phyloP scores from a whole-genome alignment of 35 echinoderm and acorn worm genomes.

The Heliocidaris erythrogramma region DNA sequence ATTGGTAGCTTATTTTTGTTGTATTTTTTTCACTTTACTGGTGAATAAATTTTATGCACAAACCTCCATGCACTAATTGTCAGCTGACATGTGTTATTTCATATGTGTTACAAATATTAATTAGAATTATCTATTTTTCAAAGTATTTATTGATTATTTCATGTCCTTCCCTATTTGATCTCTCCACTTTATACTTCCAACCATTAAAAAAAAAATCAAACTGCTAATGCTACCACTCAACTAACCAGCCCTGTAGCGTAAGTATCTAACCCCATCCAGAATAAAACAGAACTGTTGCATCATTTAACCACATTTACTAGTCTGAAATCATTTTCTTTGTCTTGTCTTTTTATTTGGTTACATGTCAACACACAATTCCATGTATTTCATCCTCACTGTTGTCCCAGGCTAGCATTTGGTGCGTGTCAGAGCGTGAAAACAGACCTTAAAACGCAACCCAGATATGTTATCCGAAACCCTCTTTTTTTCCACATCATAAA shows the following conservation, averaged over 20 bases:
- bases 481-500: background rate
- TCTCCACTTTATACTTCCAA: background rate
- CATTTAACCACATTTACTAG: background rate
- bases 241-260: constrained; percentile 8
- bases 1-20: too few relatives aligned
- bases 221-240: background rate
- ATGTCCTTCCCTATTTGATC: background rate
- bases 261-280: background rate
- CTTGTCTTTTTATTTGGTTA: background rate
- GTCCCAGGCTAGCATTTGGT: background rate
- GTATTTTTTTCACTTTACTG: background rate
- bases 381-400: background rate
- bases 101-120: too few relatives aligned
- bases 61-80: background rate
- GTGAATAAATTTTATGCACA: background rate
- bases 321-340: background rate
- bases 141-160: background rate
- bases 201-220: background rate
- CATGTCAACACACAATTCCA: background rate
- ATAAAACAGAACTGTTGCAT: background rate
- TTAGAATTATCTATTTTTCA: background rate
- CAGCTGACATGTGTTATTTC: too few relatives aligned
- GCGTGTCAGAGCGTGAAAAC: background rate
- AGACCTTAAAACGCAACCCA: background rate
- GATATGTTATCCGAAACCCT: background rate